Evolutionary conservation across 2,113 vertebrate genomes (phyloP).

Genomic region (Peromyscus polionotus): DNA sequence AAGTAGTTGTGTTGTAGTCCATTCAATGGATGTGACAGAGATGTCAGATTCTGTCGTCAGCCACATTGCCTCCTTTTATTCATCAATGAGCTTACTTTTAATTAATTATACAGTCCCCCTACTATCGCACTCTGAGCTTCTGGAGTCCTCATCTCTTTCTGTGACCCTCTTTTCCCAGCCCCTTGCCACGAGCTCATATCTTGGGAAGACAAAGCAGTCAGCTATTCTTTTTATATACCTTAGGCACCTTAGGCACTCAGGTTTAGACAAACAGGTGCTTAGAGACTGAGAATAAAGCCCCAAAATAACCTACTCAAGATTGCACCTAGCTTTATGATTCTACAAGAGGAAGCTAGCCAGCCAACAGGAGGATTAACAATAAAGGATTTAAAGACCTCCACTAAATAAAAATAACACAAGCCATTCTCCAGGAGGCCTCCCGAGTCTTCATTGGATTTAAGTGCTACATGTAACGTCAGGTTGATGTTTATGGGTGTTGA

Average conservation of each 20-base stretch:
- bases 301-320: background rate
- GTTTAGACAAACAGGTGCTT: constrained; percentile 44
- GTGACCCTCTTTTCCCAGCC: background rate
- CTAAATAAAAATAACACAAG: constrained; percentile 56
- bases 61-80: background rate
- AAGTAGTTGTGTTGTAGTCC: background rate
- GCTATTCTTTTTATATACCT: background rate
- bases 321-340: constrained; percentile 1
- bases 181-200: background rate
- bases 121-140: no score
- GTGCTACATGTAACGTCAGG: constrained; percentile 26
- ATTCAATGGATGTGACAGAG: background rate
- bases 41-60: background rate
- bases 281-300: constrained; percentile 2
- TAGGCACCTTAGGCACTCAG: background rate
- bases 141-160: background rate
- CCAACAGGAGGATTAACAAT: constrained; percentile 50
- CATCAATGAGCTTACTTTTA: background rate
- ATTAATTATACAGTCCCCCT: background rate
- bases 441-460: constrained; percentile 45
- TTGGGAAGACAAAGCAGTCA: background rate
- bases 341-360: background rate
- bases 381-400: constrained; percentile 49
- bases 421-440: constrained; percentile 27
- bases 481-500: constrained; percentile 67